Evolutionary conservation across 2,888 invertebrate genomes (phyloP).

Genomic region (Pollenia griseotomentosa): DNA sequence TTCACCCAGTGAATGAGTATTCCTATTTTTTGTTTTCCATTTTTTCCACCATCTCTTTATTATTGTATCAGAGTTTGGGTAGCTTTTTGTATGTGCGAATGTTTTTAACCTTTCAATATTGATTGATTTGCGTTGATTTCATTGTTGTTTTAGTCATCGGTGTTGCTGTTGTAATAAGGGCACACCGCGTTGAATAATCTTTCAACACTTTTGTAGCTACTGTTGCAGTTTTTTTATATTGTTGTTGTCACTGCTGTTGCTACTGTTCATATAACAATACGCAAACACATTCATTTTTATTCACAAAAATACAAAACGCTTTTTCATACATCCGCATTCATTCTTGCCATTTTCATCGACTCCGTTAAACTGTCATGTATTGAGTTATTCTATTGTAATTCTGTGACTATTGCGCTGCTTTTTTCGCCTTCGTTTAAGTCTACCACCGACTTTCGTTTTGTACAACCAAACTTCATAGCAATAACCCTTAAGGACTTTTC

Average conservation of each 20-base stretch:
- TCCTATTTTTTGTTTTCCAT: no score
- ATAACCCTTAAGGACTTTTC: neutral
- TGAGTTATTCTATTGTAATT: conserved; percentile 48
- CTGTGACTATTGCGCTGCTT: conserved; percentile 35
- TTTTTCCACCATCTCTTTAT: neutral
- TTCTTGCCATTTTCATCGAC: conserved; percentile 59
- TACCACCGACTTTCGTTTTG: conserved; percentile 51
- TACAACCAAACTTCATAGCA: conserved; percentile 36
- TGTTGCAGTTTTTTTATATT: conserved; percentile 16
- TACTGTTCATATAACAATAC: conserved; percentile 13
- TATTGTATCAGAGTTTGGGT: no score
- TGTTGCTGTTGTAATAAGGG: conserved; percentile 50
- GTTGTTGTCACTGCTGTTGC: conserved; percentile 35
- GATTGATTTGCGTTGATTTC: conserved; percentile 71
- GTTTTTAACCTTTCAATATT: no score
- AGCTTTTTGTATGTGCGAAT: neutral
- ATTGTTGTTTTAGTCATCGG: conserved; percentile 31
- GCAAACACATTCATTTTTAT: conserved; percentile 11
- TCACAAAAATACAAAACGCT: neutral
- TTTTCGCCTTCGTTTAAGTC: conserved; percentile 45
- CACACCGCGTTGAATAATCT: conserved; percentile 71
- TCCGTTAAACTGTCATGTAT: conserved; percentile 51
- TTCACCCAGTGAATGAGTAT: neutral
- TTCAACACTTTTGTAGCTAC: conserved; percentile 60
- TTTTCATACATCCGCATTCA: neutral